Percentiles rank a stretch among this genome's conserved stretches.
phyloP scores from a whole-genome alignment of 2,113 vertebrate genomes.

The Toxotes jaculatrix region DNA sequence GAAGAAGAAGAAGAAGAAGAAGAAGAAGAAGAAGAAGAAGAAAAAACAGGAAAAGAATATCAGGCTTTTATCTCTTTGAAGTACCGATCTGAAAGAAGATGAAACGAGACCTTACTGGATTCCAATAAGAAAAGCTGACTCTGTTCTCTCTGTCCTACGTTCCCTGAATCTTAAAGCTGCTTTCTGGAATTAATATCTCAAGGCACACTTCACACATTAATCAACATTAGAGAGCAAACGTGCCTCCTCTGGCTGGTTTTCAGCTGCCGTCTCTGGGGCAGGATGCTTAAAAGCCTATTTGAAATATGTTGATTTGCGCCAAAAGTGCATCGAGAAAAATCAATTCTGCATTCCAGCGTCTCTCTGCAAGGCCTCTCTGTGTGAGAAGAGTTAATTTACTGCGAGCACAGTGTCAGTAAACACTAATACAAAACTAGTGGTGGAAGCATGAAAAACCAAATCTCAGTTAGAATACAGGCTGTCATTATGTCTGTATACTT shows the following conservation, averaged over 20 bases:
- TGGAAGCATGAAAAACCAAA: neutral
- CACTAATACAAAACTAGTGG: neutral
- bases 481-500: too few species aligned
- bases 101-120: neutral
- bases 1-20: too few species aligned
- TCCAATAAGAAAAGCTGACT: conserved; percentile 20
- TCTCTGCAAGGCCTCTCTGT: conserved; percentile 7
- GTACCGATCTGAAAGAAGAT: conserved; percentile 18
- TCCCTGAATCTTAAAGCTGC: conserved; percentile 2
- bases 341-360: neutral
- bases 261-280: conserved; percentile 23
- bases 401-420: neutral
- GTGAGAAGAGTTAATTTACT: conserved; percentile 15
- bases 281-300: conserved; percentile 36
- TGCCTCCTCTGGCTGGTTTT: neutral
- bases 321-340: conserved; percentile 28
- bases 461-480: neutral
- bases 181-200: conserved; percentile 23
- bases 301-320: conserved; percentile 33
- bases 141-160: neutral
- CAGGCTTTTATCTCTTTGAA: conserved; percentile 37
- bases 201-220: conserved; percentile 22
- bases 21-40: too few species aligned
- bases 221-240: conserved; percentile 21
- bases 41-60: neutral